Evolutionary conservation across 2,113 vertebrate genomes (phyloP).

Genomic region (Perca schrenkii): DNA sequence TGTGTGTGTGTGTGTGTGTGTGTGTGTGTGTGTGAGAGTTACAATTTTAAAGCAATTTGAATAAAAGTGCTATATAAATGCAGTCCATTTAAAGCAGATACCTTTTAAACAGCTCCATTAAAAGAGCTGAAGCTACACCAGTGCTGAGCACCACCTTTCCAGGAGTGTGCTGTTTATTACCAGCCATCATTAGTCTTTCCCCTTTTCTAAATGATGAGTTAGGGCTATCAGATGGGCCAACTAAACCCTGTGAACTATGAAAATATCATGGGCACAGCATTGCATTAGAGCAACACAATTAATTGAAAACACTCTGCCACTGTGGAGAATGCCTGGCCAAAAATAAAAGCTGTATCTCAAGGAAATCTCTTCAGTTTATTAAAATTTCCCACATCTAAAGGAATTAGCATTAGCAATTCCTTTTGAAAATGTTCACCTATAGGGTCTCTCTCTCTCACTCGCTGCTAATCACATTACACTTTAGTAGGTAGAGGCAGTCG

Average conservation of each 20-base stretch:
- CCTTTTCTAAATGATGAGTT: neutral
- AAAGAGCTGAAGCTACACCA: too few species aligned
- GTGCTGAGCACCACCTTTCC: neutral
- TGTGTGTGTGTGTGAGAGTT: too few species aligned
- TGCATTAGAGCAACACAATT: neutral
- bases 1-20: too few species aligned
- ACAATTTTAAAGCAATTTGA: too few species aligned
- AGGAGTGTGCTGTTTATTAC: neutral
- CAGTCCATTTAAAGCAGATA: too few species aligned
- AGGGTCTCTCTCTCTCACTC: neutral
- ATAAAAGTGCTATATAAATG: too few species aligned
- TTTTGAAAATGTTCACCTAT: neutral
- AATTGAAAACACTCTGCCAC: neutral
- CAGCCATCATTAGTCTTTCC: neutral
- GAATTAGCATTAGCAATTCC: conserved; percentile 6
- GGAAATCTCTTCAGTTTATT: conserved; percentile 14
- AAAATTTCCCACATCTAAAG: conserved; percentile 2
- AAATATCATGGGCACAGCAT: neutral
- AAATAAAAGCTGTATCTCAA: neutral
- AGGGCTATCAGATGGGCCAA: neutral
- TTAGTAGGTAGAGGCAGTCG: neutral
- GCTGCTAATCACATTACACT: conserved; percentile 1
- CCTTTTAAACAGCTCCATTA: too few species aligned
- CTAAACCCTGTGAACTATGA: neutral
- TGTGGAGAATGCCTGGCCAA: neutral